Evolutionary conservation across 2,888 invertebrate genomes (phyloP).

Genomic region (Lochmaea capreae): DNA sequence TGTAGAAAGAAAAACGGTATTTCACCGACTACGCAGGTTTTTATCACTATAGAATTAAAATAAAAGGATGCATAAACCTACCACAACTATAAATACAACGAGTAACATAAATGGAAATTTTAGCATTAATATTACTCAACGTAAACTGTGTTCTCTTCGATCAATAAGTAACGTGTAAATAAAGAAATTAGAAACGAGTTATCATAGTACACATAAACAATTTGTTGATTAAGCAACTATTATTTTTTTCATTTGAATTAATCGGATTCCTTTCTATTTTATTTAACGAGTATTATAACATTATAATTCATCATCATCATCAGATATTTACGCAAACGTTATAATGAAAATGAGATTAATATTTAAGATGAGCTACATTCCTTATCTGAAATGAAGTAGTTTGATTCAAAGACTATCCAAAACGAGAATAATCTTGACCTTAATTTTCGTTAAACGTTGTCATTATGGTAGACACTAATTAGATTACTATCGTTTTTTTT

Average conservation of each 20-base stretch:
- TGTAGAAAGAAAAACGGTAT: too few species aligned
- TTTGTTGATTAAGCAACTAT: neutral
- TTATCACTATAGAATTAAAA: too few species aligned
- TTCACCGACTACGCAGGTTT: too few species aligned
- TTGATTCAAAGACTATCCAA: neutral
- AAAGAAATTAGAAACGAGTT: constrained; percentile 3
- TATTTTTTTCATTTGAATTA: neutral
- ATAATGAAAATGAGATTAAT: constrained; percentile 5
- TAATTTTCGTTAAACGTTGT: constrained; percentile 2
- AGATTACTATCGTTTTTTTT: constrained; percentile 12
- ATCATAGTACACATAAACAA: neutral
- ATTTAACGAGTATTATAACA: neutral
- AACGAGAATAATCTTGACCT: constrained; percentile 19
- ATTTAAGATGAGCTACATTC: constrained; percentile 10
- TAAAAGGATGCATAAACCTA: too few species aligned
- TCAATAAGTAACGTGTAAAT: neutral
- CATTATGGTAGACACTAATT: constrained; percentile 3
- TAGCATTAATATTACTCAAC: neutral
- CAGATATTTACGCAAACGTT: neutral
- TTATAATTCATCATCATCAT: neutral
- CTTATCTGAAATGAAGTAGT: constrained; percentile 13
- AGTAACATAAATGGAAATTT: neutral
- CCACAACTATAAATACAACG: too few species aligned
- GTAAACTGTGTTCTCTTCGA: neutral
- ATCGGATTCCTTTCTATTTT: neutral